Evolutionary conservation across 2,888 invertebrate species (phyloP).

Genomic region (Noctua fimbriata): DNA sequence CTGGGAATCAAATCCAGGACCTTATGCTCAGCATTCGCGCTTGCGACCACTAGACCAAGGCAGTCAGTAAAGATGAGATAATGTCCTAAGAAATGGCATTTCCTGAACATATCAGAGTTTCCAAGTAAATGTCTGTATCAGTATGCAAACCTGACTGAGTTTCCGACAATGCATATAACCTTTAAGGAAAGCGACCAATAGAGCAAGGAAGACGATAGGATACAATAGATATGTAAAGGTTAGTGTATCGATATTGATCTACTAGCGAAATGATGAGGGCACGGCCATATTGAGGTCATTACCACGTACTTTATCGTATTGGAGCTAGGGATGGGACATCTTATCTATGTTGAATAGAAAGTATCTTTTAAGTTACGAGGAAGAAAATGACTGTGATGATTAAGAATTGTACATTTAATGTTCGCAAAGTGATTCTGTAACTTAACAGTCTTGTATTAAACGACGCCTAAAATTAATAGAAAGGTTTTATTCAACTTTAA

Average conservation of each 20-base stretch:
- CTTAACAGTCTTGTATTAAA: neutral
- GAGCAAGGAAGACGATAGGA: constrained; percentile 39
- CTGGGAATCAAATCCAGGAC: no score
- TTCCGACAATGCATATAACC: constrained; percentile 22
- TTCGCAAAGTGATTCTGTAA: neutral
- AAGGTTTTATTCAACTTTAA: neutral
- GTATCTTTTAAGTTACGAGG: no score
- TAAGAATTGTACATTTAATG: neutral
- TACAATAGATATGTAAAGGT: constrained; percentile 72
- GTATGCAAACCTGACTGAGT: neutral
- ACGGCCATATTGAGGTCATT: constrained; percentile 76
- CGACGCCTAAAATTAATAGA: no score
- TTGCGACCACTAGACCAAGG: no score
- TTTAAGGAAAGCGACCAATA: constrained; percentile 30
- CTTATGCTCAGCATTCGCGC: no score
- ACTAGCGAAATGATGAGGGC: constrained; percentile 76
- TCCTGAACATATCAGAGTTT: neutral
- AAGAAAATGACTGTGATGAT: no score
- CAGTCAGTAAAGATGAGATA: no score
- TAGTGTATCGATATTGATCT: constrained; percentile 75
- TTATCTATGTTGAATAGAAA: constrained; percentile 16
- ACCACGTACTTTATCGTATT: constrained; percentile 70
- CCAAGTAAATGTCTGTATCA: neutral
- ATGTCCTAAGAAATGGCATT: neutral
- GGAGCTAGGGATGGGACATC: constrained; percentile 56